Conservation (phyloP, 2,797 vertebrate species). For the Arctocebus calabarensis region DNA sequence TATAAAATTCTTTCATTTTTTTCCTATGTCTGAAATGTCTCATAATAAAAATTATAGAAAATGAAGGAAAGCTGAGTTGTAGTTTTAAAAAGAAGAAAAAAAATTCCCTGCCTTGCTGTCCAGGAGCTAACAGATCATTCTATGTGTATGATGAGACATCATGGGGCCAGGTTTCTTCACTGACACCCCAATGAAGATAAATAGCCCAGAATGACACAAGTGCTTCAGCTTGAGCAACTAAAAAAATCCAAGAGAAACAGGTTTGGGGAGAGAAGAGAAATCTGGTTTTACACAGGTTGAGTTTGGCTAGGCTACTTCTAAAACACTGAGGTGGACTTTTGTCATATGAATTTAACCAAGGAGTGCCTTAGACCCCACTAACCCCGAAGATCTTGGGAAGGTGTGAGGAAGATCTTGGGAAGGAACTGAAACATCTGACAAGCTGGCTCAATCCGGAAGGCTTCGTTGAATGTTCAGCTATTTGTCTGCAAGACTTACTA, state of each 20-base stretch:
- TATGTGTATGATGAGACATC: neutral
- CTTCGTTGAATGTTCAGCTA: neutral
- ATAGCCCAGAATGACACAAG: neutral
- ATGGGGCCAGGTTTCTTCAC: neutral
- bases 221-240: conserved; percentile 19
- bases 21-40: neutral
- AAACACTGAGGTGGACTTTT: neutral
- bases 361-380: neutral
- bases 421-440: neutral
- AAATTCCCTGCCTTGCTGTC: neutral
- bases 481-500: neutral
- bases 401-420: neutral
- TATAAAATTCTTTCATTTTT: conserved; percentile 14
- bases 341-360: neutral
- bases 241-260: neutral
- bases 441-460: neutral
- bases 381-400: neutral
- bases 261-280: neutral
- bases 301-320: neutral
- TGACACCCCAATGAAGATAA: neutral
- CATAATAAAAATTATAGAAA: conserved; percentile 33
- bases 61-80: neutral
- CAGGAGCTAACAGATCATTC: neutral
- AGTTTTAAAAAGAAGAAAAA: neutral
- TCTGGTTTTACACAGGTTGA: neutral